Evolutionary conservation across 2,797 vertebrate species (phyloP), one percentile per base, ranked within the genome.

Genomic region (Prunella strophiata): DNA sequence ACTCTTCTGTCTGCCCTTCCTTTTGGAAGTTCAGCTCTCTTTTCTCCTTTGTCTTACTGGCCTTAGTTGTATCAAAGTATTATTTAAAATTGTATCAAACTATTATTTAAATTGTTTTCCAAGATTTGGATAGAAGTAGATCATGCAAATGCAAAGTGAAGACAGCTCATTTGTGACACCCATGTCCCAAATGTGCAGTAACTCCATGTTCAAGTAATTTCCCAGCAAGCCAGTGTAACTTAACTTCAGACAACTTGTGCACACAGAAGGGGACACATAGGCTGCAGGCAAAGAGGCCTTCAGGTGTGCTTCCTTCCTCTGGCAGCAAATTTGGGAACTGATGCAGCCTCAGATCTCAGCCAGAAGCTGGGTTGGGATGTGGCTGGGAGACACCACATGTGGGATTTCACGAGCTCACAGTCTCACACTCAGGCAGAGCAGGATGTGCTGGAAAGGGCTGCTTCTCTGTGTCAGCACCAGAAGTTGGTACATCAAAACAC

Each of bases 211-310:
- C 29, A 67, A 75, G 32, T 32, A 84, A 51, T 51, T 58, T 20
- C 30, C 20, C 22, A 73, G 22, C 30, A 87, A 85, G 11, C 4
- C 57, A 71, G 16, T 12, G 27, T 29, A 50, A 38, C 8, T 79
- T n/a, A 45, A 45, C 7, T 77, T 71, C 54, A 57, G 57, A 47
- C 10, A 85, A 23, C 4, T 13, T 0, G 3, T 25, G 34, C 20
- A 10, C 1, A 0, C 13, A 8, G 27, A 68, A 52, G 16, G 34
- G 7, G 9, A 34, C 16, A 22, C 2, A 6, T 1, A 27, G 16
- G 9, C 17, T 86, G 29, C 18, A 50, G 38, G 12, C 40, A 57
- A 52, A 71, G 54, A 30, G 7, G 9, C 23, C 17, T 77, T 83
- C 73, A 50, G 23, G 17, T 65, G 21, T 40, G 8, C 23, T 77